Conservation (phyloP, 2,797 vertebrate species). For the Crossoptilon crossoptilon region DNA sequence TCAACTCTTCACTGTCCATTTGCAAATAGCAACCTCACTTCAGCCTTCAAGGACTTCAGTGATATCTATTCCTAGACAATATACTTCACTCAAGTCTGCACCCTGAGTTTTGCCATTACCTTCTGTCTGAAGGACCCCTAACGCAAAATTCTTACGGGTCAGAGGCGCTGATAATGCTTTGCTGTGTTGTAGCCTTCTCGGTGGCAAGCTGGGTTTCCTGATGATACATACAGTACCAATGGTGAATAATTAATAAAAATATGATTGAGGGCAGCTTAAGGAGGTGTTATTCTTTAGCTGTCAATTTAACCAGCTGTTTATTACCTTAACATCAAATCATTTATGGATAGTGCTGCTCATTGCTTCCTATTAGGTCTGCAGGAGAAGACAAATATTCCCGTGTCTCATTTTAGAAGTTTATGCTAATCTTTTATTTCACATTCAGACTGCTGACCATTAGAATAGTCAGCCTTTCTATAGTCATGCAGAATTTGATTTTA, state of each 20-base stretch:
- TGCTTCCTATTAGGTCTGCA: not conserved
- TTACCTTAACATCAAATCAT: not conserved
- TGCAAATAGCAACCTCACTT: not conserved
- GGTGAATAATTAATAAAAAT: not conserved
- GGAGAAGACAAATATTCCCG: not conserved
- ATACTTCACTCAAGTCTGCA: not conserved
- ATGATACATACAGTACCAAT: not conserved
- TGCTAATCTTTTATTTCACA: not conserved
- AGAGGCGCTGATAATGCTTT: not conserved
- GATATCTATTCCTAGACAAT: not conserved
- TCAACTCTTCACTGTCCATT: not conserved
- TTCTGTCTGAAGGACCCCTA: not conserved
- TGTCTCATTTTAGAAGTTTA: not conserved
- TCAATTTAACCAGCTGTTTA: slow-evolving; percentile 24
- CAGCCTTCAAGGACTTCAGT: not conserved
- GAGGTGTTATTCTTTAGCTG: not conserved
- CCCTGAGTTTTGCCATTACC: not conserved
- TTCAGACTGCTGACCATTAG: not conserved
- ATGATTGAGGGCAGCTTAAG: not conserved
- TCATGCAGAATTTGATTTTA: not conserved
- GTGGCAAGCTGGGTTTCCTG: not conserved
- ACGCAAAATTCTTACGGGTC: not conserved
- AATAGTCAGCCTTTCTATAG: not conserved
- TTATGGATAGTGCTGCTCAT: not conserved
- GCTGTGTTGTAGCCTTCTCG: not conserved